Percentiles rank a stretch among this genome's conserved stretches.
Evolutionary conservation across 2,888 invertebrate species (phyloP).

Genomic region (Cremastinae sp.): DNA sequence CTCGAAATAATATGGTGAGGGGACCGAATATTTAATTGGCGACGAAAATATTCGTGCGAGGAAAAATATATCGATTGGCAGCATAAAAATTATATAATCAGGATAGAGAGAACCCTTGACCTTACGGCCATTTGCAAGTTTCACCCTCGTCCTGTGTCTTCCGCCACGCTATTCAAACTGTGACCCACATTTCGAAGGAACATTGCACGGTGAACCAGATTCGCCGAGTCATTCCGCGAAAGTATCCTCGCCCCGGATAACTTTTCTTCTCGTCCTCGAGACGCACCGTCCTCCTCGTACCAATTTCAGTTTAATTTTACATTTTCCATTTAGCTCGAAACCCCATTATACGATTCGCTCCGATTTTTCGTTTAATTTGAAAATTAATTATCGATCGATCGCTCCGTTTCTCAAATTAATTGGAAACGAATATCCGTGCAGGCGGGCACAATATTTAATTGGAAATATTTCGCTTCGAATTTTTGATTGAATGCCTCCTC

Average conservation of each 20-base stretch:
- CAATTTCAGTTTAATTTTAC: not conserved
- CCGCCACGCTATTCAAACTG: constrained; percentile 62
- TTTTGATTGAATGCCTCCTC: not conserved
- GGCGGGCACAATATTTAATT: no score
- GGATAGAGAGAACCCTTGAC: constrained; percentile 35
- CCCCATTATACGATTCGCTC: no score
- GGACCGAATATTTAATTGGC: constrained; percentile 51
- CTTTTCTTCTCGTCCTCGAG: constrained; percentile 2
- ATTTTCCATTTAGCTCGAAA: no score
- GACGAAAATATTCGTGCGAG: not conserved
- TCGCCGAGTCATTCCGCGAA: constrained; percentile 46
- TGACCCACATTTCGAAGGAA: constrained; percentile 59
- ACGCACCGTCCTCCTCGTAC: not conserved
- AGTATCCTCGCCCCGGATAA: constrained; percentile 5
- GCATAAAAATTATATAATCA: no score
- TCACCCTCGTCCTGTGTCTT: constrained; percentile 21
- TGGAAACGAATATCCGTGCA: no score
- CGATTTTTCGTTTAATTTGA: not conserved
- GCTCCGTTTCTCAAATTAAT: no score
- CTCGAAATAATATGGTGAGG: no score
- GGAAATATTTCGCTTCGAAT: no score
- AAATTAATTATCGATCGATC: constrained; percentile 13
- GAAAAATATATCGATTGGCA: no score
- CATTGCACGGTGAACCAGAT: constrained; percentile 45
- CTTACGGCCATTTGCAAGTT: constrained; percentile 49